These are phyloP conservation scores for Hoplostethus atlanticus DNA, from an alignment of 2,797 vertebrate species.

Conservation along the genomic window DNA sequence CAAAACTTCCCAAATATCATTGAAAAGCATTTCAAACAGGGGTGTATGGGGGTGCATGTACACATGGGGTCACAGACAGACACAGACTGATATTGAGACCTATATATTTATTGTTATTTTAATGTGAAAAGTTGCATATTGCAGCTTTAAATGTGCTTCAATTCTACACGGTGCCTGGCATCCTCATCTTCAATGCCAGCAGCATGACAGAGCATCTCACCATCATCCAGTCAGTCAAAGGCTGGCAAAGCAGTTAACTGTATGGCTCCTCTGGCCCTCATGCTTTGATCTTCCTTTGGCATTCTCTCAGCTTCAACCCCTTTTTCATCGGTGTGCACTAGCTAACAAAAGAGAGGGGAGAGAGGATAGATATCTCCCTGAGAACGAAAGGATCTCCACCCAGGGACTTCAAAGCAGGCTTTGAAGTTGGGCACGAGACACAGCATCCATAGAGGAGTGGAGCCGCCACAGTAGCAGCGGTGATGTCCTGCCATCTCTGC, in stretches of 20 bases:
- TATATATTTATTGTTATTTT: constrained; percentile 4
- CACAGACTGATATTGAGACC: too few relatives aligned
- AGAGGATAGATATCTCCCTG: constrained; percentile 72
- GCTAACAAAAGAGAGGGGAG: constrained; percentile 73
- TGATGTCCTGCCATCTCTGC: constrained; percentile 45
- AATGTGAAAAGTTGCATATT: not conserved
- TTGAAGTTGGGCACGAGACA: constrained; percentile 80
- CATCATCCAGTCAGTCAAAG: constrained; percentile 61
- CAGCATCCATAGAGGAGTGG: constrained; percentile 53
- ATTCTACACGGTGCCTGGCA: constrained; percentile 27
- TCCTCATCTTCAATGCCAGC: constrained; percentile 33
- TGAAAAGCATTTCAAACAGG: not conserved
- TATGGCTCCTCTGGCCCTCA: constrained; percentile 59
- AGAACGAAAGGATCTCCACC: constrained; percentile 73
- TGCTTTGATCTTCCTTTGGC: constrained; percentile 80
- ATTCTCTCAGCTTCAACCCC: constrained; percentile 74
- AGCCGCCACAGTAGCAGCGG: constrained; percentile 27
- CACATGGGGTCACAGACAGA: too few relatives aligned
- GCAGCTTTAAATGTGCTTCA: constrained; percentile 22
- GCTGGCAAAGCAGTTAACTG: constrained; percentile 75
- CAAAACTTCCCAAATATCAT: not conserved
- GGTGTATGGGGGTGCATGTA: too few relatives aligned
- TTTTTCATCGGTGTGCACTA: constrained; percentile 75
- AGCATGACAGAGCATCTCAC: constrained; percentile 34
- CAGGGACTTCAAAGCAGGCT: constrained; percentile 80